Evolutionary conservation across 2,797 vertebrate genomes (phyloP), one percentile per base, ranked within the genome.

Genomic region (Periophthalmus magnuspinnatus): DNA sequence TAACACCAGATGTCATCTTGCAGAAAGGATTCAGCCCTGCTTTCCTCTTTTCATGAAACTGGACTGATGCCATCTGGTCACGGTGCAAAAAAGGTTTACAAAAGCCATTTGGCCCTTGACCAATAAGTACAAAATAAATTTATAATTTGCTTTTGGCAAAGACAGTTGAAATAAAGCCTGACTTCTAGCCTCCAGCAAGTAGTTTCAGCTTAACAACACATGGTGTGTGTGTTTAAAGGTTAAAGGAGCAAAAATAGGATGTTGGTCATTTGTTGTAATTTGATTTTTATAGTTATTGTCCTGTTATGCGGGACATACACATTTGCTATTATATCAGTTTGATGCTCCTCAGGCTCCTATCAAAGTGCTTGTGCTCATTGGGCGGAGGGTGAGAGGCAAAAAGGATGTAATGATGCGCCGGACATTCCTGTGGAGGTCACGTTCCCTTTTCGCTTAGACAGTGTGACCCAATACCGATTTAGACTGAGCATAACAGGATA

Each of bases 281-380:
- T 92, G 83, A 90, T 90, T 95, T 97, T 98, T 97, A 98, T 95
- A 95, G 95, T 94, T 95, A 95, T 95, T 79, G 90, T 92, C 84
- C 81, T 90, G 87, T 94, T 95, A 94, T 92, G 79, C 90, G 84
- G 88, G 85, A 91, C 91, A 70, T 92, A 90, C 94, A 89, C 92
- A 93, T 77, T 91, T 91, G 92, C 66, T 89, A 91, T 93, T 95
- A 91, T 93, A 94, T 95, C 89, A 92, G 86, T 91, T 86, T 91
- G 94, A 93, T 96, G 92, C 93, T 96, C 95, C 95, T 94, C 93
- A 93, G 96, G 96, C 91, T 79, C 69, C 70, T 91, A 94, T 95
- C 95, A 93, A 93, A 92, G 90, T 84, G 90, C 79, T 64, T 64
- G 45, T 81, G 67, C 86, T 91, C 78, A 70, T 14, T 61, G 87